Percentiles rank a stretch among this genome's conserved stretches.
Conservation (phyloP, 2,797 vertebrate species). For the Setipinna tenuifilis region DNA sequence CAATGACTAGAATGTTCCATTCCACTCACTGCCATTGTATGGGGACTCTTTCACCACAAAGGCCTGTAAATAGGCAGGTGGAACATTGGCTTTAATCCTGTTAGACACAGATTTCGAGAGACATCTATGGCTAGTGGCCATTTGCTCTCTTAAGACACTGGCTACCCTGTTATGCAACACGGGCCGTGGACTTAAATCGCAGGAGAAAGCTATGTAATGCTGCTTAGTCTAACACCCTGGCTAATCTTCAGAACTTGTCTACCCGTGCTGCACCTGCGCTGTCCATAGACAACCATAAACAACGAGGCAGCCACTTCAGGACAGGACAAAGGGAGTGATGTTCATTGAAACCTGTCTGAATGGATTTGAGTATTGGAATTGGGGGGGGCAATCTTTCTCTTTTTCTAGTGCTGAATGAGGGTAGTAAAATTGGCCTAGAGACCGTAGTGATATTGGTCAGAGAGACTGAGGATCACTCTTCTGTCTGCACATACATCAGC, state of each 20-base stretch:
- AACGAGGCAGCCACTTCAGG: not conserved
- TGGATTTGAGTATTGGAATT: not conserved
- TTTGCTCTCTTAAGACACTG: conserved; percentile 45
- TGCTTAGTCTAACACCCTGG: conserved; percentile 77
- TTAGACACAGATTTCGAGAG: conserved; percentile 45
- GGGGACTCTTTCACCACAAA: conserved; percentile 21
- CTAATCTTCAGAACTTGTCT: conserved; percentile 67
- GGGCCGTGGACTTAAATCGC: conserved; percentile 56
- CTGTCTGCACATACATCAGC: not conserved
- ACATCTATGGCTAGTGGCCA: conserved; percentile 36
- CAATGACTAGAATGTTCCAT: not conserved
- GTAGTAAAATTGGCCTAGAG: not conserved
- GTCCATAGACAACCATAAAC: not conserved
- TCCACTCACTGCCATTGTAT: not conserved
- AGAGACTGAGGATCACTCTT: conserved; percentile 1
- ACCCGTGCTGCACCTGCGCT: conserved; percentile 64
- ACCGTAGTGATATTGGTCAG: not conserved
- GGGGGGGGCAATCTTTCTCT: not conserved
- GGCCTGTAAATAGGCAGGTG: conserved; percentile 33
- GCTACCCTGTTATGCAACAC: conserved; percentile 64
- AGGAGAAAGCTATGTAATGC: conserved; percentile 69
- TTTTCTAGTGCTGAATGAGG: not conserved
- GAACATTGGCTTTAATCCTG: conserved; percentile 31
- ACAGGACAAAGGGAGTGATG: not conserved
- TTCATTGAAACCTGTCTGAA: not conserved